Evolutionary conservation across 1,140 invertebrate genomes (phyloP), one percentile per base, ranked within the genome.

Genomic region (Drosophila nasuta): DNA sequence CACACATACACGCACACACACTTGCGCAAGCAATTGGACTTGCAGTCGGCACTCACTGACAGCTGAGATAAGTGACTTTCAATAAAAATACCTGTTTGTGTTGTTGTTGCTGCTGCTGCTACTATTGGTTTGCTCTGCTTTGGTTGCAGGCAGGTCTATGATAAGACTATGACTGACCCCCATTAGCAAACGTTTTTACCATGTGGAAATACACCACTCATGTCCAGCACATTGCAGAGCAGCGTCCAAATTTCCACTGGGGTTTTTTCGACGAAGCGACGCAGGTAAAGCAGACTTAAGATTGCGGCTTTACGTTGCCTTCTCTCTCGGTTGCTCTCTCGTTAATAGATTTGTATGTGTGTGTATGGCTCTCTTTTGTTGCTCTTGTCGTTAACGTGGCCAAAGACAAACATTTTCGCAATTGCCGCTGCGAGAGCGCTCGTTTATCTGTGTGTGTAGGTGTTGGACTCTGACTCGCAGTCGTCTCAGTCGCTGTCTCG

Each of bases 41-140:
- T 68, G 65, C 71, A 69, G 57, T 51, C 64, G 67, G 17, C 59
- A 48, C 52, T 75, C 71, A 41, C 63, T 68, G 81, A 54, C 52
- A 72, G 79, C 81, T 85, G 66, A 87, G 82, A 87, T 86, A 86
- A 87, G 82, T 87, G 77, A 88, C 80, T 87, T 87, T 87, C 67
- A 79, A 79, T 76, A 75, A 80, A 82, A 75, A 82, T 85, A 85
- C 82, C 82, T 85, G 82, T 85, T 85, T 76, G 41, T 57, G 75
- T 60, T 59, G 52, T 75, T 75, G 75, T 63, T 66, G 54, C 54
- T 66, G 41, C 13, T 43, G 41, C 7, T 75, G 59, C 13, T 75
- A 51, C n/a, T 74, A 43, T 75, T 71, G 68, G 51, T 75, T 71
- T 65, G 56, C 67, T 75, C 73, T 71, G 74, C 68, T 72, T 57